Evolutionary conservation across 2,113 vertebrate genomes (phyloP), one percentile per base, ranked within the genome.

Genomic region (Pteruthius melanotis): DNA sequence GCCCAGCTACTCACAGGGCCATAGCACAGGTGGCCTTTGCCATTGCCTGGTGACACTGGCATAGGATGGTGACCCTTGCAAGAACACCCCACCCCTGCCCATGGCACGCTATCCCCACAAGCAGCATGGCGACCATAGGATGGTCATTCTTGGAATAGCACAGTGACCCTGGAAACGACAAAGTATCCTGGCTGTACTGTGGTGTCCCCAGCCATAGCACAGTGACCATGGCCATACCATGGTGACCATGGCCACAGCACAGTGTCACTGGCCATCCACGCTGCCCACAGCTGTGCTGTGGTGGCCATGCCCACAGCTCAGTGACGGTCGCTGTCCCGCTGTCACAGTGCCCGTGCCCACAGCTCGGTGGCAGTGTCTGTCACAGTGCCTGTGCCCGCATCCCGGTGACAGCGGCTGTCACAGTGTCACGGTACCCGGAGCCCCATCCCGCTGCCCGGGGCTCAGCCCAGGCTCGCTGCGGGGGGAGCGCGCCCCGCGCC

Each of bases 51-150:
- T 65, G 89, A 28, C 7, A 4, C 22, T 17, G 70, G 15, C 10
- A 3, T 5, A 17, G 68, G 10, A 4, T 2, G 3, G 74, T 47
- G 59, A 57, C 54, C 27, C n/a, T 28, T 35, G 28, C 12, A 15
- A 11, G 45, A 16, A 7, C 49, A 28, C 17, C 28, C 15, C 18
- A 9, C 9, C 56, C 50, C n/a, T 21, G 57, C 11, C 53, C 10
- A 0, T 5, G 35, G 59, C 71, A 31, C 0, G 0, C 33, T 40
- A 0, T 33, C 33, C 20, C 28, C 44, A 30, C 33, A 44, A 50
- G 35, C 72, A 70, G 31, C 21, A 2, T 0, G 2, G 15, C n/a
- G 44, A 17, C 40, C 0, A 0, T 1, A n/a, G 50, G 18, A 7
- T 0, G 0, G 24, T 35, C 3, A 40, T 31, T 42, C 65, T 18